phyloP scores from a whole-genome alignment of 2,888 invertebrate genomes.

The Prosapia bicincta region DNA sequence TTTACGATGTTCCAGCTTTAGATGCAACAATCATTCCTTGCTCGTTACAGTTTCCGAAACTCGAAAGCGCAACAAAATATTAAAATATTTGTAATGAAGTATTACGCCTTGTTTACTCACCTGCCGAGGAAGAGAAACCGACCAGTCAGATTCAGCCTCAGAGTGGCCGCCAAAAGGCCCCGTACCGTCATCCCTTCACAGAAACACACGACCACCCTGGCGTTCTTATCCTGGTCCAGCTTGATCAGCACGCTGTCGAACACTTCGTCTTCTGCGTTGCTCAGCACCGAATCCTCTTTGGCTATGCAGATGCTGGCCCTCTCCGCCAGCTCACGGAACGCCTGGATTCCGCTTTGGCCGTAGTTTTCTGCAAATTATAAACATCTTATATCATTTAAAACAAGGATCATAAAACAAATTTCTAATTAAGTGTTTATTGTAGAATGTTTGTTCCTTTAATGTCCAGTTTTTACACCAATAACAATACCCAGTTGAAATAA shows the following conservation, averaged over 20 bases:
- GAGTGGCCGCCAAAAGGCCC: conserved; percentile 59
- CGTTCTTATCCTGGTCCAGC: conserved; percentile 53
- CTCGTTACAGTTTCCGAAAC: no score
- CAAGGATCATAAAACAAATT: no score
- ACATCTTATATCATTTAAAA: no score
- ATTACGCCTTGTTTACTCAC: conserved; percentile 51
- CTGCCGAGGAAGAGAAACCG: conserved; percentile 64
- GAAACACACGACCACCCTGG: conserved; percentile 69
- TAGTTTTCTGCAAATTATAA: conserved; percentile 74
- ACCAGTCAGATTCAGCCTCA: conserved; percentile 54
- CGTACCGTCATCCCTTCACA: conserved; percentile 72
- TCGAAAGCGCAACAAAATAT: no score
- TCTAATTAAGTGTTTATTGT: no score
- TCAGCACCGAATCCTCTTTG: conserved; percentile 59
- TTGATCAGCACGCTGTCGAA: conserved; percentile 56
- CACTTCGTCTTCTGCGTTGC: conserved; percentile 55
- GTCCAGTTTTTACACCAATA: no score
- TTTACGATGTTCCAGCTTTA: no score
- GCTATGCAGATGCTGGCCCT: conserved; percentile 68
- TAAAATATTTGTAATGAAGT: no score
- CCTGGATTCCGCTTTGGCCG: conserved; percentile 71
- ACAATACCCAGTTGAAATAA: no score
- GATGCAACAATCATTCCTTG: no score
- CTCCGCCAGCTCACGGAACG: conserved; percentile 66
- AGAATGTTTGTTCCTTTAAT: no score